These are phyloP conservation scores for Lepidochrysops patricia DNA, from an alignment of 2,888 invertebrate genomes.

Conservation along the genomic window DNA sequence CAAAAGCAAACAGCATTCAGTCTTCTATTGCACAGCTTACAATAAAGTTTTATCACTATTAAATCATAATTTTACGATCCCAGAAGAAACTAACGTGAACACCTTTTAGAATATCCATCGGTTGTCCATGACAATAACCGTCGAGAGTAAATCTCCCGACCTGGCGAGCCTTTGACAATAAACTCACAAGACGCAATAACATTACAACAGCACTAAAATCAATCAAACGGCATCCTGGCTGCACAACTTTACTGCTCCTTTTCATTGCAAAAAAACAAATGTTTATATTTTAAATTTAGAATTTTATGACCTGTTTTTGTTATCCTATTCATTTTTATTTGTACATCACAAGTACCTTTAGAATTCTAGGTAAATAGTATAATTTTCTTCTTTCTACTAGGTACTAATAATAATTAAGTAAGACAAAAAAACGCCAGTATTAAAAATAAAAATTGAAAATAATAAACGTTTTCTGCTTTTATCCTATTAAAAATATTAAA, in stretches of 20 bases:
- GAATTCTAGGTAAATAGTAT: not conserved
- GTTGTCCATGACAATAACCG: not conserved
- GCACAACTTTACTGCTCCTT: not conserved
- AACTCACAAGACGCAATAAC: not conserved
- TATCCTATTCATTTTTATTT: not conserved
- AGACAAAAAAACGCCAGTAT: no score
- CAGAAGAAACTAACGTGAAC: not conserved
- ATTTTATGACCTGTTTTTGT: conserved; percentile 5
- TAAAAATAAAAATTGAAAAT: no score
- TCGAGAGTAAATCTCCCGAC: conserved; percentile 7
- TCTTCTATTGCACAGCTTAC: no score
- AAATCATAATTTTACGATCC: conserved; percentile 3
- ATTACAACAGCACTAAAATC: not conserved
- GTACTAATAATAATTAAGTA: no score
- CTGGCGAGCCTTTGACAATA: conserved; percentile 6
- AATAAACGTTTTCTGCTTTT: no score
- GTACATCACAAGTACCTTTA: not conserved
- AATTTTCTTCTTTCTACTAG: no score
- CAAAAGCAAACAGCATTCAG: not conserved
- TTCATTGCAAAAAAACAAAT: conserved; percentile 3
- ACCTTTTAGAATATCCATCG: not conserved
- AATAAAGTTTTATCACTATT: not conserved
- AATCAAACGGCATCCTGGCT: conserved; percentile 8
- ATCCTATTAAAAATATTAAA: not conserved
- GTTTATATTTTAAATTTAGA: conserved; percentile 3